phyloP scores from a whole-genome alignment of 2,888 invertebrate species.

The Nemotelus nigrinus region DNA sequence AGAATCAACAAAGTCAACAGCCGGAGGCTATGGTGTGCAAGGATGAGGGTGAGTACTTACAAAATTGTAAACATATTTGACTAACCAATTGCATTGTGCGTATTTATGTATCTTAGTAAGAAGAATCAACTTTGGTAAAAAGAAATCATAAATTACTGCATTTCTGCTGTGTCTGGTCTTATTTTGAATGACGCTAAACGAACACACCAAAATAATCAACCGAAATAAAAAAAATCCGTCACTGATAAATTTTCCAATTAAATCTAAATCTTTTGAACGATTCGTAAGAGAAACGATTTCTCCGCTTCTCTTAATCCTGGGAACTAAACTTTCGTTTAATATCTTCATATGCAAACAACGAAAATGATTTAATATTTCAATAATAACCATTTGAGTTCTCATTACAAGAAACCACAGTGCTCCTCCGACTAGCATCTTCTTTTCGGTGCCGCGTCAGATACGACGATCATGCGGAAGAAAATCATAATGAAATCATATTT shows the following conservation, averaged over 20 bases:
- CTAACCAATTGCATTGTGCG: too few species aligned
- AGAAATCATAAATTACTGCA: too few species aligned
- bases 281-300: too few species aligned
- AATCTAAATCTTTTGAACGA: too few species aligned
- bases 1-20: background rate
- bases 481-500: constrained; percentile 52
- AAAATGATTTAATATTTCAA: constrained; percentile 33
- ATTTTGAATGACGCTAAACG: too few species aligned
- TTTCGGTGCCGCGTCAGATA: background rate
- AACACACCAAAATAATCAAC: too few species aligned
- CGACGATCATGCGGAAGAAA: background rate
- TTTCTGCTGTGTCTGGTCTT: too few species aligned
- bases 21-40: background rate
- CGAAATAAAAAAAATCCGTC: too few species aligned
- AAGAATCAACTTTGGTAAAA: too few species aligned
- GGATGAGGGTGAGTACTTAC: constrained; percentile 25
- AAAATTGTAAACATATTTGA: too few species aligned
- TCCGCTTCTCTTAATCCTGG: background rate
- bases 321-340: background rate
- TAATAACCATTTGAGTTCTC: constrained; percentile 25
- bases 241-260: too few species aligned
- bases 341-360: constrained; percentile 35
- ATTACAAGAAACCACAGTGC: background rate
- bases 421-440: constrained; percentile 3
- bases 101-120: too few species aligned